These are phyloP conservation scores for Magallana nippona DNA, from an alignment of 2,888 invertebrate species.

Conservation along the genomic window DNA sequence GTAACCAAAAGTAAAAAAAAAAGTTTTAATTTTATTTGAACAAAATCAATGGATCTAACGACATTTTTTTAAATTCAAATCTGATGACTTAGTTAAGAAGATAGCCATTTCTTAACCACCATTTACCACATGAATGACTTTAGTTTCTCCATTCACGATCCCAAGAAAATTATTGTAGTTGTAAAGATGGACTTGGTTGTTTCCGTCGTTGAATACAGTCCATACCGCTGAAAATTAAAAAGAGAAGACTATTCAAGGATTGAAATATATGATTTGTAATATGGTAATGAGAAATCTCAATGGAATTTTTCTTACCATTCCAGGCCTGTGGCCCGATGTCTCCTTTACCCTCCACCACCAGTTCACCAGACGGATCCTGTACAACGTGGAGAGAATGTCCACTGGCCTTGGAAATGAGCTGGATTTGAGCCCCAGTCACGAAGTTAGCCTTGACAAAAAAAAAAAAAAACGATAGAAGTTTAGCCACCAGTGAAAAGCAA, in stretches of 20 bases:
- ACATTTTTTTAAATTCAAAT: too few relatives aligned
- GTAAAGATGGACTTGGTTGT: conserved; percentile 76
- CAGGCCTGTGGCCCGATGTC: conserved; percentile 63
- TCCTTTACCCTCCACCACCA: conserved; percentile 75
- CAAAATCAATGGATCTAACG: too few relatives aligned
- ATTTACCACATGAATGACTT: conserved; percentile 71
- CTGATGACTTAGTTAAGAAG: too few relatives aligned
- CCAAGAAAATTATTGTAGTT: conserved; percentile 78
- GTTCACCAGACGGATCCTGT: conserved; percentile 64
- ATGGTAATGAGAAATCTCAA: too few relatives aligned
- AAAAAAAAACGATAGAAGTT: too few relatives aligned
- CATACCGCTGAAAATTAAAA: conserved; percentile 77
- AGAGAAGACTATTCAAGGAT: not conserved
- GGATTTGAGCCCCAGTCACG: conserved; percentile 53
- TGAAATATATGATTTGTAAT: too few relatives aligned
- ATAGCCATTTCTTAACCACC: too few relatives aligned
- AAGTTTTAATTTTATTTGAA: too few relatives aligned
- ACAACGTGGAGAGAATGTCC: conserved; percentile 74
- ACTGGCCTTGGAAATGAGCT: conserved; percentile 72
- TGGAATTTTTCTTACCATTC: conserved; percentile 55
- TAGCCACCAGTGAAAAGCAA: too few relatives aligned
- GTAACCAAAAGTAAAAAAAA: too few relatives aligned
- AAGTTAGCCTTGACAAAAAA: conserved; percentile 4
- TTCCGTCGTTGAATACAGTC: conserved; percentile 77
- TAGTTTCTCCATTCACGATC: conserved; percentile 69